Evolutionary conservation across 1,140 invertebrate genomes (phyloP), one percentile per base, ranked within the genome.

Genomic region (Drosophila guanche): DNA sequence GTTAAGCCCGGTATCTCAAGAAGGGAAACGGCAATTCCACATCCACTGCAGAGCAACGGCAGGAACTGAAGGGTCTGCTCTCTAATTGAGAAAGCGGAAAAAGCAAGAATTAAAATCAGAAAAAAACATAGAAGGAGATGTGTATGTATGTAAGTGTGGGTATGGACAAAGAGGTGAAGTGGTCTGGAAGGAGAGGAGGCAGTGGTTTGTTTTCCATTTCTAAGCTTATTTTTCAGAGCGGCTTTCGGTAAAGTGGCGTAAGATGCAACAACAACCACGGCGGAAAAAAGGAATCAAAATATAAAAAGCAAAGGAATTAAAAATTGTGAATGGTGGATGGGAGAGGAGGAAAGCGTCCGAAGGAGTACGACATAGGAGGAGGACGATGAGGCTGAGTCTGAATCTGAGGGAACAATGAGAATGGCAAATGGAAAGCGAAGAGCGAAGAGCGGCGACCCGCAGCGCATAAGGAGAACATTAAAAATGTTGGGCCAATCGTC

Each of bases 201-300:
- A 62, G 75, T 65, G 77, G 70, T 79, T 84, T 88, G 75, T 88
- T 86, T 88, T 74, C 57, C 75, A 65, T 65, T 88, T 55, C 74
- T 86, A 86, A 86, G 81, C 81, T 86, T 81, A 88, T 86, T 86
- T 86, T 78, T 66, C 74, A 47, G 60, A 83, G 79, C 74, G 23
- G 78, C 78, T 80, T 80, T 80, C 47, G 54, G 62, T 63, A 46
- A 81, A 62, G 74, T 53, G 66, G 48, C 57, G 58, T 67, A 71
- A 86, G 81, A 86, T 77, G 77, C 80, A 70, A 74, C 74, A 77
- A 76, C 56, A 74, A 47, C 12, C 40, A 33, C 62, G 25, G 25
- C 37, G 53, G 41, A 37, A 52, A 41, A 73, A 73, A 73, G 70
- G 67, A 86, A 85, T 69, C 67, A 69, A 76, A 75, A 68, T 56